Percentiles rank a stretch among this genome's conserved stretches.
Conservation (phyloP, 2,113 vertebrate species). For the Heptranchias perlo region DNA sequence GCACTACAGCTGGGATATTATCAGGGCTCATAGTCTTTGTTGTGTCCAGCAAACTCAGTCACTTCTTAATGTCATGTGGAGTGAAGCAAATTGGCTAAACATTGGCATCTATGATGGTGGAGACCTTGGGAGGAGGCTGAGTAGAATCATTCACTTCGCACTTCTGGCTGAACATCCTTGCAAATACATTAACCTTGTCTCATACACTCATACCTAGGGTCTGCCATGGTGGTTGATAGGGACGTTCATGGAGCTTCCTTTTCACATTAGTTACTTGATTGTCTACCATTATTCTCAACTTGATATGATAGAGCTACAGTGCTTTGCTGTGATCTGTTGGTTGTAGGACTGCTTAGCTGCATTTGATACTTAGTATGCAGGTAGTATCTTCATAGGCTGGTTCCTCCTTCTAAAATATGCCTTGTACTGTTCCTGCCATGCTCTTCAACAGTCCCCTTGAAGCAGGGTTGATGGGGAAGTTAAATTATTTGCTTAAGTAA, state of each 20-base stretch:
- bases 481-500: no score
- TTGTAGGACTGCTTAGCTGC: neutral
- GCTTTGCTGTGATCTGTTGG: neutral
- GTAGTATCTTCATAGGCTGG: no score
- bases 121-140: neutral
- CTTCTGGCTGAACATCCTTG: neutral
- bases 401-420: neutral
- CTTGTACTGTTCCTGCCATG: no score
- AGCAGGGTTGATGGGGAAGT: no score
- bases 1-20: neutral
- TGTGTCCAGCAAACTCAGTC: neutral
- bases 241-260: neutral
- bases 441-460: no score
- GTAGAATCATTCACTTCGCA: no score
- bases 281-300: neutral
- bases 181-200: neutral
- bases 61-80: neutral
- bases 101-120: neutral
- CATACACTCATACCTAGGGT: neutral
- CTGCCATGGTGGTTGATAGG: neutral
- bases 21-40: neutral
- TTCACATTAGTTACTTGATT: neutral
- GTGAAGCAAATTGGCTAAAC: neutral
- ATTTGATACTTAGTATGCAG: neutral
- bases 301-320: neutral